Conservation (phyloP, 1,140 invertebrate species). For the Drusus annulatus region DNA sequence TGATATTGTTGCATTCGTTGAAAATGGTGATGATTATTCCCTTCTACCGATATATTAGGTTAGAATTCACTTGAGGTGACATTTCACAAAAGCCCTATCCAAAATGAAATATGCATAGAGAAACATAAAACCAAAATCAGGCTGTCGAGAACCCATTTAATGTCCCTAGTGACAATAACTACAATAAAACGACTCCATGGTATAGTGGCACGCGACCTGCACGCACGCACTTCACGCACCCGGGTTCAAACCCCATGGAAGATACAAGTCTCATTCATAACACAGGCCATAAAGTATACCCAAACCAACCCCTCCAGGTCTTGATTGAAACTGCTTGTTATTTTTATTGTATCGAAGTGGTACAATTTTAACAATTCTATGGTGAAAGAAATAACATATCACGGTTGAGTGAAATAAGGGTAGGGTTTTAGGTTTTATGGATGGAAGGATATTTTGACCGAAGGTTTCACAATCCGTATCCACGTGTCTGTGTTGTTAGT, state of each 20-base stretch:
- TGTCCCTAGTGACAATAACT: background rate
- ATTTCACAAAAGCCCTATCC: too few species aligned
- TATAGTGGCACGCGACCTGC: slow-evolving; percentile 7
- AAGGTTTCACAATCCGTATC: too few species aligned
- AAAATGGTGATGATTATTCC: too few species aligned
- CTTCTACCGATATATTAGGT: too few species aligned
- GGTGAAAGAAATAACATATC: background rate
- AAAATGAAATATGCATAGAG: too few species aligned
- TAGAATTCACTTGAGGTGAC: too few species aligned
- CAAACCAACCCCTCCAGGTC: background rate
- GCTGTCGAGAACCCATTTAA: background rate
- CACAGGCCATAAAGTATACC: background rate
- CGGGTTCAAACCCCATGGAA: background rate
- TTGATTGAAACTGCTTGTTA: background rate
- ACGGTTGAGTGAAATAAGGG: background rate
- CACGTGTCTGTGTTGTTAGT: too few species aligned
- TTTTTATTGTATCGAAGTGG: background rate
- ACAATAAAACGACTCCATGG: background rate
- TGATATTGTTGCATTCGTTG: too few species aligned
- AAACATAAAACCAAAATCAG: too few species aligned
- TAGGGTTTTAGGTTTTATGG: too few species aligned
- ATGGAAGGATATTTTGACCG: too few species aligned
- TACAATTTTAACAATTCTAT: slow-evolving; percentile 1
- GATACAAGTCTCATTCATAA: background rate
- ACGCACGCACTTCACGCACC: background rate